phyloP scores from a whole-genome alignment of 1,140 invertebrate genomes.

The Parasteatoda tepidariorum region DNA sequence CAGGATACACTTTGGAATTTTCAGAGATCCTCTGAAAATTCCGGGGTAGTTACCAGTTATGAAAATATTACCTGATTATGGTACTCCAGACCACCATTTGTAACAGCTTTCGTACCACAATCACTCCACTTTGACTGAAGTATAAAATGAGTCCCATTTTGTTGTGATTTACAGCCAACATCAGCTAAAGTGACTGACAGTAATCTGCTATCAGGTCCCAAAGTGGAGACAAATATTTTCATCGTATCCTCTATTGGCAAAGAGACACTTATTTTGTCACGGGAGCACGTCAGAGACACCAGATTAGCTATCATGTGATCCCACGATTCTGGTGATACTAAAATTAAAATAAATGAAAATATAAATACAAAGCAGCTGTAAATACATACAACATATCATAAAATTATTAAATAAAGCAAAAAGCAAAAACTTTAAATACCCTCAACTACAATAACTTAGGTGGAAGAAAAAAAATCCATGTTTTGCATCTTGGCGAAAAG shows the following conservation, averaged over 20 bases:
- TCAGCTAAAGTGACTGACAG: slow-evolving; percentile 17
- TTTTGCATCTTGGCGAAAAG: too few species aligned
- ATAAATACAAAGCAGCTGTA: too few species aligned
- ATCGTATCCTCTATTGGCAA: slow-evolving; percentile 42
- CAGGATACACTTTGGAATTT: too few species aligned
- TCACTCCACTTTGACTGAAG: slow-evolving; percentile 31
- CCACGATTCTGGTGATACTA: background rate
- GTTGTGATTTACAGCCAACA: slow-evolving; percentile 5
- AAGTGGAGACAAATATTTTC: slow-evolving; percentile 5
- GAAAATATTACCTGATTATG: slow-evolving; percentile 40
- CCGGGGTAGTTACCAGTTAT: too few species aligned
- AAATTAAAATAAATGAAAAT: too few species aligned
- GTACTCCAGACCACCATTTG: slow-evolving; percentile 29
- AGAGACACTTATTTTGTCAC: slow-evolving; percentile 22
- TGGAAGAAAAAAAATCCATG: too few species aligned
- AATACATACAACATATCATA: too few species aligned
- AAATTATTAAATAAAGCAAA: too few species aligned
- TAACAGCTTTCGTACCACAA: slow-evolving; percentile 24
- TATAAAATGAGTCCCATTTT: slow-evolving; percentile 42
- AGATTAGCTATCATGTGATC: background rate
- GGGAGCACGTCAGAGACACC: slow-evolving; percentile 26
- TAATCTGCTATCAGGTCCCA: slow-evolving; percentile 4
- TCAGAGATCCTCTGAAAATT: too few species aligned
- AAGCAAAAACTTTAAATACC: too few species aligned
- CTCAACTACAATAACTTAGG: too few species aligned